These are phyloP conservation scores for Bibio marci DNA, from an alignment of 2,888 invertebrate species.

Conservation along the genomic window DNA sequence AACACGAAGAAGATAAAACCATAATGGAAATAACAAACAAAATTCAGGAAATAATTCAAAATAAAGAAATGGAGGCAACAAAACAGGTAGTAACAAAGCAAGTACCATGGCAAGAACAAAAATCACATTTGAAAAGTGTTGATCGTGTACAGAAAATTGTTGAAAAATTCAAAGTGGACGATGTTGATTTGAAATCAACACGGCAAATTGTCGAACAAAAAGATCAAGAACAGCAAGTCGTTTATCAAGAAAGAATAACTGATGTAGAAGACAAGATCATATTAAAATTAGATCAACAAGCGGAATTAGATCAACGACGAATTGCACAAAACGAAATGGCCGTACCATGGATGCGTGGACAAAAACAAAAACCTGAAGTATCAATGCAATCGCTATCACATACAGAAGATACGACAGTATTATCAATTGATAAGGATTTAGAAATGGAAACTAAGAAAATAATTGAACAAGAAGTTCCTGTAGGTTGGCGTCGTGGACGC, in stretches of 20 bases:
- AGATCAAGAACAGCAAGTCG: conserved; percentile 17
- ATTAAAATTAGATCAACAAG: conserved; percentile 28
- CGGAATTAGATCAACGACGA: neutral
- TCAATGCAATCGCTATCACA: conserved; percentile 21
- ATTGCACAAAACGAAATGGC: conserved; percentile 1
- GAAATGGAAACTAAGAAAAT: conserved; percentile 23
- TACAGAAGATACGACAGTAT: conserved; percentile 23
- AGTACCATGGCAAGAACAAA: conserved; percentile 28
- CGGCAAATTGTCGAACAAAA: conserved; percentile 12
- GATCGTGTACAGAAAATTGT: conserved; percentile 28
- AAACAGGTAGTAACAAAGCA: conserved; percentile 14
- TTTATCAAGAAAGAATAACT: conserved; percentile 35
- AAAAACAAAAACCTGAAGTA: conserved; percentile 15
- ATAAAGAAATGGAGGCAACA: conserved; percentile 19
- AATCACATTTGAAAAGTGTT: conserved; percentile 25
- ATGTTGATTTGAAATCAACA: conserved; percentile 28
- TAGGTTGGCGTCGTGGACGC: conserved; percentile 7
- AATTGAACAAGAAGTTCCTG: conserved; percentile 13
- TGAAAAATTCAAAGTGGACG: conserved; percentile 29
- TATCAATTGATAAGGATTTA: conserved; percentile 23
- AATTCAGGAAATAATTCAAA: conserved; percentile 24
- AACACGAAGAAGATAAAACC: conserved; percentile 25
- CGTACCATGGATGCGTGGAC: conserved; percentile 12
- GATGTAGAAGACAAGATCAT: conserved; percentile 40
- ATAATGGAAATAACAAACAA: conserved; percentile 27